phyloP scores from a whole-genome alignment of 2,797 vertebrate species.

The Ateles fusciceps region DNA sequence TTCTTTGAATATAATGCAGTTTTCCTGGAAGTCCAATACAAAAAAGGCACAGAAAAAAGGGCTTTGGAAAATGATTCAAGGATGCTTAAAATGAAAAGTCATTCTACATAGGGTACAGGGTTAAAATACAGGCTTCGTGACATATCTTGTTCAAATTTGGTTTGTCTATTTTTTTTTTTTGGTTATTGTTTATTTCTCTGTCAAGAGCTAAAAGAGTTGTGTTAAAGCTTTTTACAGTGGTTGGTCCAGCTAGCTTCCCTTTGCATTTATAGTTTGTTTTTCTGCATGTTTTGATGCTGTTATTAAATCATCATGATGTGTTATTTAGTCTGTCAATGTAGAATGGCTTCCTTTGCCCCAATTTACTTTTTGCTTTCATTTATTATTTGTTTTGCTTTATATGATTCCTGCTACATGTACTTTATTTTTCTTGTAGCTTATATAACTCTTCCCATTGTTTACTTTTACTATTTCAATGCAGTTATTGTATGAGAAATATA shows the following conservation, averaged over 20 bases:
- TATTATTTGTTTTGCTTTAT: background rate
- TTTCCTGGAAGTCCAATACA: background rate
- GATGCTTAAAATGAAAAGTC: conserved; percentile 28
- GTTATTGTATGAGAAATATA: background rate
- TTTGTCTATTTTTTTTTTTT: background rate
- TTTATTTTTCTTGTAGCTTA: background rate
- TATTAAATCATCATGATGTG: background rate
- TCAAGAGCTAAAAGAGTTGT: background rate
- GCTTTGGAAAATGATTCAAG: conserved; percentile 31
- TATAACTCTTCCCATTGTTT: background rate
- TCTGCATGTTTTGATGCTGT: background rate
- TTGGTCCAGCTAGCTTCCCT: background rate
- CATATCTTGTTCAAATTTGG: background rate
- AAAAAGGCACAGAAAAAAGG: background rate
- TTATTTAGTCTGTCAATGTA: background rate
- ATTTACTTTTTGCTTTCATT: background rate
- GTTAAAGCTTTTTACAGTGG: background rate
- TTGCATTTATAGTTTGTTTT: background rate
- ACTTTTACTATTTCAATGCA: background rate
- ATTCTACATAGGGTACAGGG: background rate
- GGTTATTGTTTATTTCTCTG: background rate
- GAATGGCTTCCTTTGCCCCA: background rate
- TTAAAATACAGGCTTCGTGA: background rate
- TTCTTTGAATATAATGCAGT: background rate
- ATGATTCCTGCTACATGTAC: background rate